Evolutionary conservation across 2,113 vertebrate species (phyloP).

Genomic region (Solea senegalensis): DNA sequence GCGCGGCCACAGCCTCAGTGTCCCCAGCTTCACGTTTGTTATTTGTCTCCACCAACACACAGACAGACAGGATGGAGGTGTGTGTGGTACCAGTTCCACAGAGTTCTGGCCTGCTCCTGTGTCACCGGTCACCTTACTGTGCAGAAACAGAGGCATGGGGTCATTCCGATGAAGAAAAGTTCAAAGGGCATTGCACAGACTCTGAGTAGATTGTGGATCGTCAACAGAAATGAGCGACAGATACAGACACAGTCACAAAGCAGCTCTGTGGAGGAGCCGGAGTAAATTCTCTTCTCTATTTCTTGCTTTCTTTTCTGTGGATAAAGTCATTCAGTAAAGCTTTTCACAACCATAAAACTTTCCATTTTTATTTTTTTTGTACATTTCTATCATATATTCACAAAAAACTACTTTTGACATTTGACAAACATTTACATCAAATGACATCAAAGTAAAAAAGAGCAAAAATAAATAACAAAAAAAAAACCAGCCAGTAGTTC

Average conservation of each 20-base stretch:
- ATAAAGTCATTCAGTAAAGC: constrained; percentile 80
- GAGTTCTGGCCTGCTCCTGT: constrained; percentile 41
- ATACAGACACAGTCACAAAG: constrained; percentile 71
- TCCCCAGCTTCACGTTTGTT: constrained; percentile 37
- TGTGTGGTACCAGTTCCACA: constrained; percentile 22
- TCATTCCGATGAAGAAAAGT: constrained; percentile 2
- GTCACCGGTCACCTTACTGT: constrained; percentile 19
- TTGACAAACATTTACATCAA: constrained; percentile 83
- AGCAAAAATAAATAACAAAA: constrained; percentile 62
- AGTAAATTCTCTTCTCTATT: constrained; percentile 62
- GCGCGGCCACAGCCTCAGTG: constrained; percentile 42
- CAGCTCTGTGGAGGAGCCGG: constrained; percentile 53
- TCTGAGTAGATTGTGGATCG: constrained; percentile 42
- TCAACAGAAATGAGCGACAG: constrained; percentile 65
- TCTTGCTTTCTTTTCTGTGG: constrained; percentile 63
- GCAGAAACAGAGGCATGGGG: constrained; percentile 32
- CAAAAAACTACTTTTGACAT: constrained; percentile 80
- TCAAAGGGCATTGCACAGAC: constrained; percentile 39
- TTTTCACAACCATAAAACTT: constrained; percentile 80
- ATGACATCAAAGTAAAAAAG: constrained; percentile 79
- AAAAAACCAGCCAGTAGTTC: constrained; percentile 68
- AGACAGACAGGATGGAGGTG: constrained; percentile 30
- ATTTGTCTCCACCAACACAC: constrained; percentile 8
- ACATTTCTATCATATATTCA: constrained; percentile 78
- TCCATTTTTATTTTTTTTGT: constrained; percentile 66